Evolutionary conservation across 2,888 invertebrate species (phyloP), one percentile per base, ranked within the genome.

Genomic region (Drosophila paramelanica): DNA sequence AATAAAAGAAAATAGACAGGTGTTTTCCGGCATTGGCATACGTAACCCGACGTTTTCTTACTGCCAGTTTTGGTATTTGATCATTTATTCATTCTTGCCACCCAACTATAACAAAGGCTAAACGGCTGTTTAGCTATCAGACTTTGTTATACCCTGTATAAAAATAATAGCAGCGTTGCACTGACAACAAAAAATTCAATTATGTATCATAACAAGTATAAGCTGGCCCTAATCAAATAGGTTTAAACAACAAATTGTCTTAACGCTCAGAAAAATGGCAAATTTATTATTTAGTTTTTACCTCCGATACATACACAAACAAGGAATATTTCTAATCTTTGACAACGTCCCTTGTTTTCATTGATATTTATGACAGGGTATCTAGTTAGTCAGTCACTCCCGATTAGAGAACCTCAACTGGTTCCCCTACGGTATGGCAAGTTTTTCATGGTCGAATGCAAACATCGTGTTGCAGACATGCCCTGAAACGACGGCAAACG

Each of bases 371-470:
- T 8, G 8, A 3, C 14, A 56, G 69, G 25, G 46, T 50, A 68
- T 75, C 42, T 47, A 2, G 23, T 1, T 17, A 23, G 39, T 65
- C 36, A 6, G n/a, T 11, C 55, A 27, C 1, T 3, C 2, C 1
- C 1, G 14, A 13, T 4, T 1, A 3, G 11, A 23, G 17, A 13
- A 43, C 57, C 36, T 41, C 42, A 45, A 38, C 55, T 27, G 31
- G 25, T 47, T 36, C 47, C 60, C 66, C 45, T 41, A 33, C 27
- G 68, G 66, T 51, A 65, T 76, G 59, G 74, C 58, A 73, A 62
- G 65, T 50, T 79, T 62, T 88, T 88, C 79, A 88, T 60, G 88
- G 76, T 88, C 79, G 85, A 88, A 50, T 81, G 86, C 82, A 64
- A 70, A 58, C 27, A n/a, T n/a, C n/a, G 31, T 42, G 42, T 47